Percentiles rank a stretch among this genome's conserved stretches.
phyloP scores from a whole-genome alignment of 2,113 vertebrate genomes.

The Nycticebus coucang region DNA sequence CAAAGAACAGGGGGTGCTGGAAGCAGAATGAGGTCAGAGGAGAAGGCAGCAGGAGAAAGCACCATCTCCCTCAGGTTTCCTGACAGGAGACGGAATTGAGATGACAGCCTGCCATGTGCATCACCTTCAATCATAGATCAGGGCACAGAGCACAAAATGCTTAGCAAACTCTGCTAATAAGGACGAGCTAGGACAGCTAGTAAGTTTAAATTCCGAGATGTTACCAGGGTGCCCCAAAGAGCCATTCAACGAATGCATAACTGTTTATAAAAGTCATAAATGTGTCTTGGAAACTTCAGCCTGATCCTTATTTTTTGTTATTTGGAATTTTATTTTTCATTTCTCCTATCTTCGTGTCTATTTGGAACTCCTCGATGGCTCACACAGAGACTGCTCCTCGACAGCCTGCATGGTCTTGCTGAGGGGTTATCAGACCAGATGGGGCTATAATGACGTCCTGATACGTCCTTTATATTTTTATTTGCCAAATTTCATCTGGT shows the following conservation, averaged over 20 bases:
- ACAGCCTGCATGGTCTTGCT: not conserved
- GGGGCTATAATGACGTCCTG: not conserved
- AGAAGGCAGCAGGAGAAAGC: fast-evolving
- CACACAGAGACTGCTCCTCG: not conserved
- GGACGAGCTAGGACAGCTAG: not conserved
- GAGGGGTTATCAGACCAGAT: not conserved
- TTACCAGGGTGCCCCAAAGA: not conserved
- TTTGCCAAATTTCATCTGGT: not conserved
- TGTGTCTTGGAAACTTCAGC: not conserved
- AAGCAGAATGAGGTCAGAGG: not conserved
- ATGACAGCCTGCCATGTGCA: not conserved
- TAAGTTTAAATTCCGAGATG: conserved; percentile 36
- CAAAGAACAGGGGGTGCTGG: not conserved
- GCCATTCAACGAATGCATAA: not conserved
- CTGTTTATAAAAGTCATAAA: conserved; percentile 42
- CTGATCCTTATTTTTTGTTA: not conserved
- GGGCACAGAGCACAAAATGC: not conserved
- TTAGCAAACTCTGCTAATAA: not conserved
- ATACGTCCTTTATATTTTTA: not conserved
- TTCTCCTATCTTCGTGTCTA: not conserved
- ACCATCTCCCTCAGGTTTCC: not conserved
- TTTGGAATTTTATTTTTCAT: not conserved
- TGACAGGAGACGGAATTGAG: fast-evolving
- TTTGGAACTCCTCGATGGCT: not conserved
- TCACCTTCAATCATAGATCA: not conserved